A percentile compares a stretch with the other conserved stretches of the same genome.
Conservation (phyloP, 92 coral and sea anemone genomes). For the Plumapathes pennacea region DNA sequence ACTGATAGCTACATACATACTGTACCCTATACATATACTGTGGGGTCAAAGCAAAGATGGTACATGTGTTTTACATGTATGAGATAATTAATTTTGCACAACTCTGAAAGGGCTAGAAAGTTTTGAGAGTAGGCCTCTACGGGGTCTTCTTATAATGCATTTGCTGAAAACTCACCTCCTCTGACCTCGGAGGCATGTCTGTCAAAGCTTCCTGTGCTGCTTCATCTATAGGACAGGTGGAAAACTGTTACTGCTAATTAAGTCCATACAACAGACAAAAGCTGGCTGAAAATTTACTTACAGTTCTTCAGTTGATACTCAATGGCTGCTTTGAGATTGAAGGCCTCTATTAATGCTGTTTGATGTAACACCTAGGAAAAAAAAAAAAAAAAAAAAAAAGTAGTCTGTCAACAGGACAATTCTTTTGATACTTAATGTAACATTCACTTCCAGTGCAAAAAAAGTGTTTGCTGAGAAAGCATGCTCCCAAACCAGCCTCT, state of each 20-base stretch:
- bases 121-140: too few relatives aligned
- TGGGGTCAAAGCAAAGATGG: too few relatives aligned
- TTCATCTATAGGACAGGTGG: slow-evolving; percentile 53
- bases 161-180: slow-evolving; percentile 79
- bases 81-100: too few relatives aligned
- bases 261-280: not conserved
- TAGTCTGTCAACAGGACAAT: not conserved
- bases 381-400: not conserved
- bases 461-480: too few relatives aligned
- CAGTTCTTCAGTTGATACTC: slow-evolving; percentile 96
- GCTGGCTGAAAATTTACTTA: slow-evolving; percentile 36
- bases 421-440: not conserved
- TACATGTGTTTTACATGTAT: too few relatives aligned
- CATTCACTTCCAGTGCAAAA: not conserved
- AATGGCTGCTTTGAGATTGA: slow-evolving; percentile 93
- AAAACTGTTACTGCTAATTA: not conserved
- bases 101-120: too few relatives aligned
- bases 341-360: slow-evolving; percentile 96
- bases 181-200: slow-evolving; percentile 99
- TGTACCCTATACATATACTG: too few relatives aligned
- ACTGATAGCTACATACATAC: too few relatives aligned
- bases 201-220: slow-evolving; percentile 98
- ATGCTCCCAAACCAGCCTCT: too few relatives aligned
- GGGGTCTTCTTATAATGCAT: too few relatives aligned
- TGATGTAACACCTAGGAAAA: slow-evolving; percentile 80